Percentiles rank a stretch among this genome's conserved stretches.
phyloP scores from a whole-genome alignment of 1,140 invertebrate species.

The Temnothorax nylanderi region DNA sequence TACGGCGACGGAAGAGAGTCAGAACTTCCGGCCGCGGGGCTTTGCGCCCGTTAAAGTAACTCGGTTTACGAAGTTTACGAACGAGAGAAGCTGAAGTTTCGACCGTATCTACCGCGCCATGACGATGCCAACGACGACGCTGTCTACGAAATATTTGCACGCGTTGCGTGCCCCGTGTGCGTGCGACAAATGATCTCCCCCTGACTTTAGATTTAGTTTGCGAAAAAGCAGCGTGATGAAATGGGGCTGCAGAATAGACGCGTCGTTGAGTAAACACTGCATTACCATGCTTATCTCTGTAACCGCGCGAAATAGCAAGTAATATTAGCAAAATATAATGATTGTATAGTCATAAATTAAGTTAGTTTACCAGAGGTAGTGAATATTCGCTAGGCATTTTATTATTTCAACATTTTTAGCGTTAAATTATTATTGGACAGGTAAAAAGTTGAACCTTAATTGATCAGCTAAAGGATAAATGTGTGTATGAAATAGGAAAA shows the following conservation, averaged over 20 bases:
- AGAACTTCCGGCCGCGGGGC: constrained; percentile 59
- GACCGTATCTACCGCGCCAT: constrained; percentile 40
- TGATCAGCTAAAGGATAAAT: neutral
- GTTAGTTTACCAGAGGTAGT: neutral
- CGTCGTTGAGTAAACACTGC: neutral
- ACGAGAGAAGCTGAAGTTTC: constrained; percentile 61
- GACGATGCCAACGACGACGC: constrained; percentile 10
- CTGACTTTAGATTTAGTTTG: constrained; percentile 39
- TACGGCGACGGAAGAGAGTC: constrained; percentile 67
- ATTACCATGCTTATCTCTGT: neutral
- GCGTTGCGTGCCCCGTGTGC: constrained; percentile 30
- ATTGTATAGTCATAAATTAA: neutral
- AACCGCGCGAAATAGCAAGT: neutral
- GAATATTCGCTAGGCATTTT: neutral
- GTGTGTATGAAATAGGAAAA: neutral
- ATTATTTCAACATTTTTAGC: neutral
- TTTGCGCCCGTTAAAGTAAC: constrained; percentile 72
- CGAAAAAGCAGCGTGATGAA: constrained; percentile 15
- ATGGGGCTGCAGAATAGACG: neutral
- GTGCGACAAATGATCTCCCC: constrained; percentile 26
- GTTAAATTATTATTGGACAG: neutral
- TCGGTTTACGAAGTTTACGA: constrained; percentile 75
- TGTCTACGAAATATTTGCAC: constrained; percentile 53
- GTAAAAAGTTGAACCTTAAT: neutral
- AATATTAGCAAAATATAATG: neutral